Conservation (phyloP, 1,140 invertebrate species). For the Paracyclopina nana region DNA sequence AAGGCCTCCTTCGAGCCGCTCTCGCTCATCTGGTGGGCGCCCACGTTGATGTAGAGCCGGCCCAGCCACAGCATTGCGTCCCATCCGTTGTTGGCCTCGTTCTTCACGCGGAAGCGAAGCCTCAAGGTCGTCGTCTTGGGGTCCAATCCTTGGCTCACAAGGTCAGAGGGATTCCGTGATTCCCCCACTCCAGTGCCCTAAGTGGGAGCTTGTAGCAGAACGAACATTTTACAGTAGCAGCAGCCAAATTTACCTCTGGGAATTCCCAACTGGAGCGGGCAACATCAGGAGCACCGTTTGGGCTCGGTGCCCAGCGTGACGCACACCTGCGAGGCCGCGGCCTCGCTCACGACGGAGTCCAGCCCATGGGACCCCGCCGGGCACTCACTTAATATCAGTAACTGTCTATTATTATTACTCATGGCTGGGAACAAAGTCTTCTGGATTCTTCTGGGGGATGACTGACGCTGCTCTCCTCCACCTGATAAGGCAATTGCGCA, state of each 20-base stretch:
- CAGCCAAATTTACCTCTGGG: conserved; percentile 2
- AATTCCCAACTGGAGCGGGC: conserved; percentile 5
- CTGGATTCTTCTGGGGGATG: too few relatives aligned
- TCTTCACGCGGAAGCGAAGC: too few relatives aligned
- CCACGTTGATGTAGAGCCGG: neutral
- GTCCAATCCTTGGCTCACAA: neutral
- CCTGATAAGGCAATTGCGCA: too few relatives aligned
- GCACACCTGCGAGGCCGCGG: neutral
- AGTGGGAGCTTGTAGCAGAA: neutral
- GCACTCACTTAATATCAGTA: too few relatives aligned
- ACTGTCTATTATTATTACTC: too few relatives aligned
- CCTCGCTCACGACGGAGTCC: neutral
- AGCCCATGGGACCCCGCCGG: neutral
- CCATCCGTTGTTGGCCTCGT: neutral
- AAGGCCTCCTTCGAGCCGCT: conserved; percentile 34
- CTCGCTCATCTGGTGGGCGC: conserved; percentile 17
- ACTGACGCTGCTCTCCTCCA: too few relatives aligned
- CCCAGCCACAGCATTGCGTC: neutral
- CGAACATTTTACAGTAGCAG: neutral
- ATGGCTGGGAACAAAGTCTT: too few relatives aligned
- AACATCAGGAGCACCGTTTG: conserved; percentile 6
- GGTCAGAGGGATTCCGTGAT: conserved; percentile 3
- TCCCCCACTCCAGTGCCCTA: conserved; percentile 5
- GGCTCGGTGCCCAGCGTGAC: conserved; percentile 1
- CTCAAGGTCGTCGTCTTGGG: neutral